Conservation (phyloP, 1,140 invertebrate genomes). For the Diabrotica virgifera region DNA sequence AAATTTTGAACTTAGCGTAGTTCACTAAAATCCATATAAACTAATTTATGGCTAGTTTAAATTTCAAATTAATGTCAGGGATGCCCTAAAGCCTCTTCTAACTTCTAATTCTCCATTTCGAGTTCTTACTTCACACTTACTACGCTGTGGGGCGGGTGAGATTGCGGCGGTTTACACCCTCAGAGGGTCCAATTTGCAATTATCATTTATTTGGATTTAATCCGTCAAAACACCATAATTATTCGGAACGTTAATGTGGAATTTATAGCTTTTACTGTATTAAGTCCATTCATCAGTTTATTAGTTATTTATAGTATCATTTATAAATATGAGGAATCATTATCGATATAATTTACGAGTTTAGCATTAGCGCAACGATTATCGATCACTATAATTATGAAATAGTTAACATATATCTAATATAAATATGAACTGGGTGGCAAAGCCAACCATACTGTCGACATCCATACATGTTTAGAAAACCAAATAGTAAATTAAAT, state of each 20-base stretch:
- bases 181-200: constrained; percentile 36
- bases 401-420: too few species aligned
- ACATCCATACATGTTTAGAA: too few species aligned
- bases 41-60: constrained; percentile 44
- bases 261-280: constrained; percentile 1
- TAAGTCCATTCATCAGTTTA: background rate
- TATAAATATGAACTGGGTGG: too few species aligned
- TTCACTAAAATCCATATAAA: constrained; percentile 44
- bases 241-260: background rate
- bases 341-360: too few species aligned
- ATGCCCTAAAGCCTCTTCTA: constrained; percentile 34
- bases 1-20: constrained; percentile 27
- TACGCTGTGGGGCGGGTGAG: constrained; percentile 27
- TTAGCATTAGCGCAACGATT: too few species aligned
- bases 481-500: too few species aligned
- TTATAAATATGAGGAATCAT: too few species aligned
- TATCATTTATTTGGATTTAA: constrained; percentile 35
- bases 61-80: constrained; percentile 46
- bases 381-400: too few species aligned
- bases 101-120: constrained; percentile 41
- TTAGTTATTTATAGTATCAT: background rate
- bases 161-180: constrained; percentile 34
- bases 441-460: too few species aligned
- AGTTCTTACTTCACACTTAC: constrained; percentile 38
- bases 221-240: constrained; percentile 20